Percentiles rank a stretch among this genome's conserved stretches.
These are phyloP conservation scores for Clinocottus analis DNA, from an alignment of 2,113 vertebrate genomes.

Conservation along the genomic window DNA sequence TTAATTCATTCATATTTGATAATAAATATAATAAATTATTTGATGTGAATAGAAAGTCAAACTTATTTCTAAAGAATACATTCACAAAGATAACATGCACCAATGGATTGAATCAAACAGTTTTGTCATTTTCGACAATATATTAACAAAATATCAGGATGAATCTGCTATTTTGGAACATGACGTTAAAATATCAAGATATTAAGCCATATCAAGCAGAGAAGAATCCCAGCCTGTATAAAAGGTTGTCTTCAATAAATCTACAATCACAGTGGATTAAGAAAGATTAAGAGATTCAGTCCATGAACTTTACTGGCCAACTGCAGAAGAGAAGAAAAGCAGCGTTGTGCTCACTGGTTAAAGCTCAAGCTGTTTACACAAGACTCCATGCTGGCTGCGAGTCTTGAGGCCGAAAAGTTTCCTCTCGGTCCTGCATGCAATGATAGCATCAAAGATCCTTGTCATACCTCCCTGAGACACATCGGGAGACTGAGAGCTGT, in stretches of 20 bases:
- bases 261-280: too few relatives aligned
- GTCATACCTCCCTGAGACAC: conserved; percentile 18
- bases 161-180: neutral
- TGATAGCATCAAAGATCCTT: conserved; percentile 12
- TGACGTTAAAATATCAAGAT: neutral
- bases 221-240: neutral
- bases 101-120: neutral
- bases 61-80: neutral
- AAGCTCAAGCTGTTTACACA: conserved; percentile 24
- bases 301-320: neutral
- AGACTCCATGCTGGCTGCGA: neutral
- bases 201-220: neutral
- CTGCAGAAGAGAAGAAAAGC: neutral
- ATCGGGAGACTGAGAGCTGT: neutral
- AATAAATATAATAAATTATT: too few relatives aligned
- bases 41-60: too few relatives aligned
- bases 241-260: neutral
- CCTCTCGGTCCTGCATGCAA: neutral
- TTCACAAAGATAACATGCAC: neutral
- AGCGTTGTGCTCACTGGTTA: neutral
- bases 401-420: conserved; percentile 1
- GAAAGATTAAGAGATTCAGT: neutral
- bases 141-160: neutral
- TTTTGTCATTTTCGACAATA: neutral
- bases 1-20: too few relatives aligned